Conservation (phyloP, 2,797 vertebrate genomes). For the Benthosema pterotum region DNA sequence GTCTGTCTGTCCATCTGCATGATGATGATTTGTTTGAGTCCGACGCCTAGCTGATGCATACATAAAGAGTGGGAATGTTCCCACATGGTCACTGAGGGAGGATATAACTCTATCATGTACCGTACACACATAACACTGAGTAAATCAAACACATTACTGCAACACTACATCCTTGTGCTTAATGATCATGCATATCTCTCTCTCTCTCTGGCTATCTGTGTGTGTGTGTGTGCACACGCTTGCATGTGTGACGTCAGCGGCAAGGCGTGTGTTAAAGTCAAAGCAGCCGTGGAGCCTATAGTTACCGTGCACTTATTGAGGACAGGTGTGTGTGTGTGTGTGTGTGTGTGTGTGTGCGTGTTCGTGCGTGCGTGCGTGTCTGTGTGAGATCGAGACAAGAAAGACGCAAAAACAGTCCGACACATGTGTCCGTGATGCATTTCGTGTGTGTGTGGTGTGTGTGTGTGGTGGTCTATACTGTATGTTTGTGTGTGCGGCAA, state of each 20-base stretch:
- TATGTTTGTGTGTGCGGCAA: conserved; percentile 36
- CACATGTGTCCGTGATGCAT: too few species aligned
- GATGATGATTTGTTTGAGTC: too few species aligned
- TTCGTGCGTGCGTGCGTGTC: conserved; percentile 28
- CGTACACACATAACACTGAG: too few species aligned
- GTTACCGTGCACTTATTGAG: conserved; percentile 56
- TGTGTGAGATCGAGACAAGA: conserved; percentile 23
- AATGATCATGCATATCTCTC: conserved; percentile 15
- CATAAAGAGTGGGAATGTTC: too few species aligned
- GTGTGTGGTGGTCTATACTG: too few species aligned
- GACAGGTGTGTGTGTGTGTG: conserved; percentile 49
- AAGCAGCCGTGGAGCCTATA: conserved; percentile 41
- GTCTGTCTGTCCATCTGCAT: not conserved
- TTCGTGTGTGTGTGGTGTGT: conserved; percentile 38
- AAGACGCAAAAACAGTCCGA: not conserved
- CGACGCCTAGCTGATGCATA: too few species aligned
- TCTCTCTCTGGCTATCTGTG: too few species aligned
- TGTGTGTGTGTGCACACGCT: not conserved
- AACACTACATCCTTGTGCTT: conserved; percentile 19
- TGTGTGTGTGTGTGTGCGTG: conserved; percentile 29
- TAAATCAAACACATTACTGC: conserved; percentile 13
- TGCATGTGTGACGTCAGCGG: conserved; percentile 35
- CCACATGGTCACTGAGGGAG: too few species aligned
- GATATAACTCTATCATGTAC: too few species aligned
- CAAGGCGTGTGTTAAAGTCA: conserved; percentile 51